phyloP scores from a whole-genome alignment of 2,888 invertebrate genomes.

The Lasioglossum oenotherae region DNA sequence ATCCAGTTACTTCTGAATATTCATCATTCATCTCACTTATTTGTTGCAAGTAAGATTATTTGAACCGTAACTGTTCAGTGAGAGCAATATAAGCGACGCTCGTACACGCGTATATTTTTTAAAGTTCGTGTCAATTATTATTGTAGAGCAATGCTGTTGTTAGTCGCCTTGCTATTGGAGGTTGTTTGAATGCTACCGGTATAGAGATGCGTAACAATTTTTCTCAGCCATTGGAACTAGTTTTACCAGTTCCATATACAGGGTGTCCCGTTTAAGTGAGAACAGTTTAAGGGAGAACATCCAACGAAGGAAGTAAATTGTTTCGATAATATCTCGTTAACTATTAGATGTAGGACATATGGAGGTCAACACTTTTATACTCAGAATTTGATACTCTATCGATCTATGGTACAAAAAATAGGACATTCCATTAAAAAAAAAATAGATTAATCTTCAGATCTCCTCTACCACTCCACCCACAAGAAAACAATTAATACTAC shows the following conservation, averaged over 20 bases:
- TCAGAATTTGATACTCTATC: too few relatives aligned
- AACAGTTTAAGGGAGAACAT: too few relatives aligned
- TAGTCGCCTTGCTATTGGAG: neutral
- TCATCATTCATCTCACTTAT: neutral
- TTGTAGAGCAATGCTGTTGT: neutral
- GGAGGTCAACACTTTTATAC: too few relatives aligned
- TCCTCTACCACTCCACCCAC: too few relatives aligned
- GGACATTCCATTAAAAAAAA: too few relatives aligned
- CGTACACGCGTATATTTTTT: neutral
- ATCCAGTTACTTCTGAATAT: neutral
- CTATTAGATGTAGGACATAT: too few relatives aligned
- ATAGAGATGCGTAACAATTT: neutral
- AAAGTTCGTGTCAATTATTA: neutral
- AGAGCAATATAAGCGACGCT: neutral
- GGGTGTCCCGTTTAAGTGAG: too few relatives aligned
- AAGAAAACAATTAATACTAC: too few relatives aligned
- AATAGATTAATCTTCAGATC: too few relatives aligned
- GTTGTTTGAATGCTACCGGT: neutral
- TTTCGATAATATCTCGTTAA: too few relatives aligned
- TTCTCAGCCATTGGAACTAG: neutral
- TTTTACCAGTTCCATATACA: neutral
- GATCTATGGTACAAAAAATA: too few relatives aligned
- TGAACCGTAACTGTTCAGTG: neutral
- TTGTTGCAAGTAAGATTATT: neutral
- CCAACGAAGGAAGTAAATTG: too few relatives aligned